Evolutionary conservation across 1,140 invertebrate genomes (phyloP).

Genomic region (Drosophila eugracilis): DNA sequence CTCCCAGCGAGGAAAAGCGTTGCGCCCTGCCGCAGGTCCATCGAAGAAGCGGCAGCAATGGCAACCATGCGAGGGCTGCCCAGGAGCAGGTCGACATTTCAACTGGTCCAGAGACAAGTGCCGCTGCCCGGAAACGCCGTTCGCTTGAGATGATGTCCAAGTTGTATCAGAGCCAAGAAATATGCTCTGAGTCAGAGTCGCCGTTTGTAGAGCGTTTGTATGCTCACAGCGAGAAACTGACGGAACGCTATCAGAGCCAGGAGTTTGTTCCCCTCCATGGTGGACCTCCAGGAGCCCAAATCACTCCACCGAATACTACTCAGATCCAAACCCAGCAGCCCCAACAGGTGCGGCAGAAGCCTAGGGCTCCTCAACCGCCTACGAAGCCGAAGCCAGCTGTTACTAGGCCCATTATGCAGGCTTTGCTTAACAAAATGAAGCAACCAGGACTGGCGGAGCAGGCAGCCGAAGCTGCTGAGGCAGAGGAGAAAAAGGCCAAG

Average conservation of each 20-base stretch:
- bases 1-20: conserved; percentile 77
- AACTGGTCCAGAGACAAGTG: conserved; percentile 61
- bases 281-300: neutral
- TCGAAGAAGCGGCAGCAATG: conserved; percentile 73
- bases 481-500: conserved; percentile 44
- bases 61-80: conserved; percentile 57
- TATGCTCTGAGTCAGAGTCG: conserved; percentile 80
- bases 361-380: conserved; percentile 69
- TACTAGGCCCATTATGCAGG: conserved; percentile 78
- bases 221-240: conserved; percentile 87
- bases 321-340: conserved; percentile 72
- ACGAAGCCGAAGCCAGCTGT: conserved; percentile 78
- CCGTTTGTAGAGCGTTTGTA: conserved; percentile 85
- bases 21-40: conserved; percentile 72
- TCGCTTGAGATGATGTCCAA: conserved; percentile 84
- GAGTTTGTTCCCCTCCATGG: conserved; percentile 85
- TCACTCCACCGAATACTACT: conserved; percentile 33
- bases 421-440: conserved; percentile 80
- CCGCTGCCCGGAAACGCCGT: conserved; percentile 74
- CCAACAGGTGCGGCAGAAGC: conserved; percentile 59
- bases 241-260: conserved; percentile 87
- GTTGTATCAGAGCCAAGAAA: conserved; percentile 87
- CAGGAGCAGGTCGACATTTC: conserved; percentile 38
- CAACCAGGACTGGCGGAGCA: conserved; percentile 70
- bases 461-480: conserved; percentile 70